Evolutionary conservation across 2,113 vertebrate species (phyloP).

Genomic region (Chroicocephalus ridibundus): DNA sequence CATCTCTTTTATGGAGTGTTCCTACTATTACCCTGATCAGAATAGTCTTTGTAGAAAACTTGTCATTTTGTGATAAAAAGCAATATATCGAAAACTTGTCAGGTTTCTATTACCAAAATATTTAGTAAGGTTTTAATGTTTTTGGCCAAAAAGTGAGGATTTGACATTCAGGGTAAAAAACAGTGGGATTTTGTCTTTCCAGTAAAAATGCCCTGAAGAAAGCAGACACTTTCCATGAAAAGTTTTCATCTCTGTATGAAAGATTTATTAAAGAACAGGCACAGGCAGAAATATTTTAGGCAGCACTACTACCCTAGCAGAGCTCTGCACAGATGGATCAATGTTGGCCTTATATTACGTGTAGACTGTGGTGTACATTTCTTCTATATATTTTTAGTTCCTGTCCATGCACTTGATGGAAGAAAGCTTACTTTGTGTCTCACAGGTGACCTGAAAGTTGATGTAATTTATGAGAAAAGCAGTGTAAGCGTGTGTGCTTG

Average conservation of each 20-base stretch:
- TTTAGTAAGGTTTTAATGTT: background rate
- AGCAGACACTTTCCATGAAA: background rate
- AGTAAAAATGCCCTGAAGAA: background rate
- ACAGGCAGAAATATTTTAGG: background rate
- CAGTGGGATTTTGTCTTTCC: background rate
- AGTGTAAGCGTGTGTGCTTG: background rate
- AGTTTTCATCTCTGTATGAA: background rate
- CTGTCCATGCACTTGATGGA: background rate
- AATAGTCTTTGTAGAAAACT: background rate
- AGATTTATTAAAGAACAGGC: background rate
- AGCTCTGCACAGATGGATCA: background rate
- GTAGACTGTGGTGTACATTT: background rate
- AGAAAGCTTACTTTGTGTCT: slow-evolving; percentile 22
- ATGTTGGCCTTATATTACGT: background rate
- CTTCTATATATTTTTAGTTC: slow-evolving; percentile 8
- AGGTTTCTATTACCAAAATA: background rate
- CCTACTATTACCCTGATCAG: background rate
- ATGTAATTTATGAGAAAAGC: slow-evolving; percentile 8
- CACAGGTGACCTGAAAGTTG: background rate
- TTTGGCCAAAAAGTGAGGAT: background rate
- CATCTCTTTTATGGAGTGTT: background rate
- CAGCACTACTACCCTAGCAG: background rate
- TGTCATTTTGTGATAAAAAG: background rate
- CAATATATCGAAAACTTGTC: background rate
- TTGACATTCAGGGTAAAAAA: background rate